A percentile compares a stretch with the other conserved stretches of the same genome.
These are phyloP conservation scores for Leuctra nigra DNA, from an alignment of 2,888 invertebrate species.

Conservation along the genomic window DNA sequence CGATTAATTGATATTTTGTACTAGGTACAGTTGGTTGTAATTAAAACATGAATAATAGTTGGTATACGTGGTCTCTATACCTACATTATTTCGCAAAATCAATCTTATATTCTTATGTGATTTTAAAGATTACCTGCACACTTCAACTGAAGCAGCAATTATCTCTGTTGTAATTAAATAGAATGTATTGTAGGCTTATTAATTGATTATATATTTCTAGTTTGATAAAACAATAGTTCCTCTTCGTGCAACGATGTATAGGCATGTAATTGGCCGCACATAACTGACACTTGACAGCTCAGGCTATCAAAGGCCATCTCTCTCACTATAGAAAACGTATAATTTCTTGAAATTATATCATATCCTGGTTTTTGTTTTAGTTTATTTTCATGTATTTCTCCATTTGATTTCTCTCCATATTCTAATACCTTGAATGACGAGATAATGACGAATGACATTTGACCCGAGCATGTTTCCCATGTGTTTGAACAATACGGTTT, in stretches of 20 bases:
- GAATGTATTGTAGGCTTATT: no score
- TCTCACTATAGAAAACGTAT: not conserved
- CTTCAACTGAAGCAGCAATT: no score
- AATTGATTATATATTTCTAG: not conserved
- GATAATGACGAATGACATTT: constrained; percentile 5
- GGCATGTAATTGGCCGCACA: not conserved
- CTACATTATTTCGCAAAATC: no score
- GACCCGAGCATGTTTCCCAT: not conserved
- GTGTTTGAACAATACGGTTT: not conserved
- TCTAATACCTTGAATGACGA: constrained; percentile 5
- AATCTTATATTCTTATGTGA: no score
- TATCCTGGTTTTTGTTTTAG: constrained; percentile 16
- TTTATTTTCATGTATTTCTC: constrained; percentile 12
- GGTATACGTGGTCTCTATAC: no score
- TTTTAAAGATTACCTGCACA: no score
- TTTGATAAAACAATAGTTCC: not conserved
- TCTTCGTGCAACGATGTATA: not conserved
- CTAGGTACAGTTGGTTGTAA: no score
- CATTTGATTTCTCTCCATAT: constrained; percentile 8
- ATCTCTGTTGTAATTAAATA: no score
- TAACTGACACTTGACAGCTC: not conserved
- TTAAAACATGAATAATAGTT: no score
- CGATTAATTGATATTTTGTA: no score
- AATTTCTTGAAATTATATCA: constrained; percentile 1
- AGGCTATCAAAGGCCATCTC: constrained; percentile 2